Conservation (phyloP, 2,888 invertebrate genomes). For the Drosophila macrospina region DNA sequence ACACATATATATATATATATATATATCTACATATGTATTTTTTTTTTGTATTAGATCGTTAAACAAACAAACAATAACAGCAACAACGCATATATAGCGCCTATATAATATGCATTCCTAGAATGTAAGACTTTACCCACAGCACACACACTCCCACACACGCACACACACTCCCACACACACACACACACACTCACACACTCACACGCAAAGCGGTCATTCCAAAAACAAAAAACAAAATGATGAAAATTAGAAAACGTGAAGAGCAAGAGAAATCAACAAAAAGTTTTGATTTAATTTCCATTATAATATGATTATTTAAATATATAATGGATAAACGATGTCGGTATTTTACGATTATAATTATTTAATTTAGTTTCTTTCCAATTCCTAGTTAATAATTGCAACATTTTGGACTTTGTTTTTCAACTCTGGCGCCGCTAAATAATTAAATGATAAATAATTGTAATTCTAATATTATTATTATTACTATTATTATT, state of each 20-base stretch:
- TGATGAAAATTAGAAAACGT: not conserved
- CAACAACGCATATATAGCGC: conserved; percentile 31
- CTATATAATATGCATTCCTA: conserved; percentile 65
- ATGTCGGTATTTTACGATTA: conserved; percentile 20
- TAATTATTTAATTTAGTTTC: conserved; percentile 20
- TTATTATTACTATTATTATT: not conserved
- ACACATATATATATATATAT: conserved; percentile 27
- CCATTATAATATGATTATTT: conserved; percentile 15
- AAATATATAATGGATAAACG: conserved; percentile 13
- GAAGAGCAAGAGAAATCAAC: conserved; percentile 18
- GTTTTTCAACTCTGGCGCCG: conserved; percentile 36
- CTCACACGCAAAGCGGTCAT: conserved; percentile 59
- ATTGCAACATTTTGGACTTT: conserved; percentile 49
- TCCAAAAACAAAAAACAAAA: conserved; percentile 49
- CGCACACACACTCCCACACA: conserved; percentile 17
- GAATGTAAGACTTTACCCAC: conserved; percentile 49
- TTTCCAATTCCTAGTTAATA: conserved; percentile 34
- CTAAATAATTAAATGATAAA: conserved; percentile 20
- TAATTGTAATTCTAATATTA: conserved; percentile 7
- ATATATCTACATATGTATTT: conserved; percentile 33
- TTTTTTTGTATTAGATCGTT: conserved; percentile 52
- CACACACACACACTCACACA: conserved; percentile 20
- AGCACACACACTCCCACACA: conserved; percentile 16
- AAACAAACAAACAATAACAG: conserved; percentile 12
- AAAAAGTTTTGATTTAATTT: conserved; percentile 23